phyloP scores from a whole-genome alignment of 2,113 vertebrate genomes.

The Smithornis capensis region DNA sequence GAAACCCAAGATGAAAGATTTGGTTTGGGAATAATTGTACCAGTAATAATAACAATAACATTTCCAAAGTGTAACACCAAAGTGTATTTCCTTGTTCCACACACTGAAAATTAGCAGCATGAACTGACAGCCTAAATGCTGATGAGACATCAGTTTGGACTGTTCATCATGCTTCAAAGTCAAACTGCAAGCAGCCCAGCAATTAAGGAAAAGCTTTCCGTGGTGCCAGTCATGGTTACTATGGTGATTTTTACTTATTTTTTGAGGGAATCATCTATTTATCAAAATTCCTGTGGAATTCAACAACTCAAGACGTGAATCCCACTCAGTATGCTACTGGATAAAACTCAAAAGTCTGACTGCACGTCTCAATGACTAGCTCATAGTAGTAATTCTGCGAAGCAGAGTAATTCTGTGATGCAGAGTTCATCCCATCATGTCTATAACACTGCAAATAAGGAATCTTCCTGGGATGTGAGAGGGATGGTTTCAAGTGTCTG shows the following conservation, averaged over 20 bases:
- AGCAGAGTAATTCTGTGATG: background rate
- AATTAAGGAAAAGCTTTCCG: background rate
- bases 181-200: background rate
- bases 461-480: background rate
- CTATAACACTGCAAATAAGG: background rate
- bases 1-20: constrained; percentile 10
- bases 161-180: background rate
- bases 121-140: background rate
- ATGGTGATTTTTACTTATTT: background rate
- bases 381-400: background rate
- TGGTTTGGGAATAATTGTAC: background rate
- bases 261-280: background rate
- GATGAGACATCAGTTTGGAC: background rate
- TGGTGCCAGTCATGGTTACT: background rate
- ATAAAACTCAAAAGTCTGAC: background rate
- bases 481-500: background rate
- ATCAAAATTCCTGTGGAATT: background rate
- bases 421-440: background rate
- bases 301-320: background rate
- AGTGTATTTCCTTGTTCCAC: background rate
- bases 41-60: background rate
- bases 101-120: background rate
- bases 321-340: background rate
- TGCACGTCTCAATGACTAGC: background rate
- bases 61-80: constrained; percentile 10